Conservation (phyloP, 2,888 invertebrate genomes). For the Nineta flava region DNA sequence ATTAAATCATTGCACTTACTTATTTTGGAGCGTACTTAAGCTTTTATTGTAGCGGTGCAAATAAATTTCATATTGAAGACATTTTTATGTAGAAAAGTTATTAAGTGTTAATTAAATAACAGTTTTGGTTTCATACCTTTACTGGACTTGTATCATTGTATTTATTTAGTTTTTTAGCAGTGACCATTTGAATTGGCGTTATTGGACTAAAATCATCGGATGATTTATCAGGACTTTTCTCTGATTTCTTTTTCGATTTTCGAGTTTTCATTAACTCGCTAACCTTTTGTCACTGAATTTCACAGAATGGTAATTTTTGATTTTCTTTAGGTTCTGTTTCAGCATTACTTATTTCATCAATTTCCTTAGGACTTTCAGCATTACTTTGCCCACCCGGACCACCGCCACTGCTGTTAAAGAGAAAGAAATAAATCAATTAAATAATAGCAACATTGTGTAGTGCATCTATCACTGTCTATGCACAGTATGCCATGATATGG, state of each 20-base stretch:
- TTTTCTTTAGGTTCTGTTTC: conserved; percentile 43
- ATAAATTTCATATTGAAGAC: too few species aligned
- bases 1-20: too few species aligned
- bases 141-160: conserved; percentile 27
- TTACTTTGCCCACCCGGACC: conserved; percentile 39
- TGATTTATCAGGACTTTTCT: conserved; percentile 24
- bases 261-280: conserved; percentile 34
- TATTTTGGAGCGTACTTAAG: too few species aligned
- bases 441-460: too few species aligned
- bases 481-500: too few species aligned
- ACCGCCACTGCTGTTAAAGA: conserved; percentile 23
- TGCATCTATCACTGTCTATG: too few species aligned
- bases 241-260: conserved; percentile 20
- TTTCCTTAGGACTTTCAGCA: conserved; percentile 44
- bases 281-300: conserved; percentile 59
- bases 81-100: too few species aligned
- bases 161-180: conserved; percentile 16
- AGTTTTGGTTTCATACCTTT: conserved; percentile 23
- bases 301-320: conserved; percentile 54
- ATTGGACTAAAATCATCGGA: conserved; percentile 4
- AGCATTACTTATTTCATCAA: conserved; percentile 38
- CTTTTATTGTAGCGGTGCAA: too few species aligned
- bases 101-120: too few species aligned
- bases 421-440: background rate
- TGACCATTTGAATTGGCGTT: conserved; percentile 22